Percentiles rank a stretch among this genome's conserved stretches.
phyloP scores from a whole-genome alignment of 2,113 vertebrate genomes.

The Talpa occidentalis region DNA sequence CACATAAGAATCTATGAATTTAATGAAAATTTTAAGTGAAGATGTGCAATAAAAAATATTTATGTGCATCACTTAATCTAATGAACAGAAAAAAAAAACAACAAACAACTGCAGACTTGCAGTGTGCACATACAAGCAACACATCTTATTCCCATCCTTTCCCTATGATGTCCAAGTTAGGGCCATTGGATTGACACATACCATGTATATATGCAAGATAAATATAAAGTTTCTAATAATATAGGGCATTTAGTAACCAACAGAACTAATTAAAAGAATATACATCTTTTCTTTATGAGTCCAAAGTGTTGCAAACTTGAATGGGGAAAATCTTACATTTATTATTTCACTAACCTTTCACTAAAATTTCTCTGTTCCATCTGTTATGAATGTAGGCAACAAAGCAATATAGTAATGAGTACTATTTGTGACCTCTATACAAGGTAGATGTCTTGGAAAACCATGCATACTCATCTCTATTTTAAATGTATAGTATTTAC shows the following conservation, averaged over 20 bases:
- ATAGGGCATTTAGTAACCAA: background rate
- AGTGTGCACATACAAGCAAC: background rate
- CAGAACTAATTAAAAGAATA: background rate
- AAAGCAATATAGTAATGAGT: background rate
- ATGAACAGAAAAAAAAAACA: background rate
- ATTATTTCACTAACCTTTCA: conserved; percentile 33
- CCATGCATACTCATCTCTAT: background rate
- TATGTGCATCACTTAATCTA: conserved; percentile 54
- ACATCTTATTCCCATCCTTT: accelerated
- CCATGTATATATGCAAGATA: background rate
- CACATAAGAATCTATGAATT: conserved; percentile 81
- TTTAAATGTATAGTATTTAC: background rate
- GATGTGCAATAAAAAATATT: conserved; percentile 21
- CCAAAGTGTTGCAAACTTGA: background rate
- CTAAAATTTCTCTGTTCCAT: conserved; percentile 31
- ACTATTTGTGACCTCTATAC: background rate
- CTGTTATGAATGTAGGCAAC: background rate
- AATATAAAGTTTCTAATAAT: conserved; percentile 10
- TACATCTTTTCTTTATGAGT: background rate
- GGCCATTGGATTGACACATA: background rate
- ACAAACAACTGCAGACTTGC: background rate
- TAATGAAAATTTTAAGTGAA: conserved; percentile 72
- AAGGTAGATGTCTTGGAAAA: background rate
- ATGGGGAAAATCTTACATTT: background rate
- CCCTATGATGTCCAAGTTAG: background rate